A percentile compares a stretch with the other conserved stretches of the same genome.
Conservation (phyloP, 2,113 vertebrate species). For the Syrrhaptes paradoxus region DNA sequence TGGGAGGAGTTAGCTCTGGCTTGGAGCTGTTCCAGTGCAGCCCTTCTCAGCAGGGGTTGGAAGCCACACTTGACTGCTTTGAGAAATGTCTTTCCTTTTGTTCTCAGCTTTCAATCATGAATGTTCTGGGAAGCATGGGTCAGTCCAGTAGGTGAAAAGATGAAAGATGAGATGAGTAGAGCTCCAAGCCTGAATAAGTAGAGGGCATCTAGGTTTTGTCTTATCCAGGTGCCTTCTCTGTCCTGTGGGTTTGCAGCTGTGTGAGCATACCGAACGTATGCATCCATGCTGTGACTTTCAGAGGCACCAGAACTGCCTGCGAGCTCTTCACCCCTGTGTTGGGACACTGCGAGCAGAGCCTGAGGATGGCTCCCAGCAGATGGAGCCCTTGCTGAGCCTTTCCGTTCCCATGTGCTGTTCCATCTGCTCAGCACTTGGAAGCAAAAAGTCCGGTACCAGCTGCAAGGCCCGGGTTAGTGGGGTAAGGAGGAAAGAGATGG, state of each 20-base stretch:
- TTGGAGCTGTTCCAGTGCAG: neutral
- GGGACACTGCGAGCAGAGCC: neutral
- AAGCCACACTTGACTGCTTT: neutral
- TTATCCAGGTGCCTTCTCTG: neutral
- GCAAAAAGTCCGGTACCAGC: neutral
- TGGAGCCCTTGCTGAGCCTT: conserved; percentile 18
- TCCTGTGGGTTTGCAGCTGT: neutral
- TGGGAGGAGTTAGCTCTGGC: neutral
- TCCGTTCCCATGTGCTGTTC: no score
- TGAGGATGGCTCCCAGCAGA: conserved; percentile 3
- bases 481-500: neutral
- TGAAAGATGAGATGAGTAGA: neutral
- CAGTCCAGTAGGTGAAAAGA: neutral
- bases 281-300: no score
- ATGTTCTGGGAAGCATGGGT: neutral
- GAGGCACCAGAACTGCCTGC: neutral
- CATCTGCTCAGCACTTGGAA: fast-evolving
- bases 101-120: neutral
- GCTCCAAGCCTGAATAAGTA: neutral
- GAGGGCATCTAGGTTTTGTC: fast-evolving
- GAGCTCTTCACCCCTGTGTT: fast-evolving
- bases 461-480: neutral
- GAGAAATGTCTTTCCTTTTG: neutral
- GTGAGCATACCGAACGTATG: fast-evolving
- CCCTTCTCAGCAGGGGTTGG: neutral